Evolutionary conservation across 2,113 vertebrate genomes (phyloP).

Genomic region (Cephalopholis sonnerati): DNA sequence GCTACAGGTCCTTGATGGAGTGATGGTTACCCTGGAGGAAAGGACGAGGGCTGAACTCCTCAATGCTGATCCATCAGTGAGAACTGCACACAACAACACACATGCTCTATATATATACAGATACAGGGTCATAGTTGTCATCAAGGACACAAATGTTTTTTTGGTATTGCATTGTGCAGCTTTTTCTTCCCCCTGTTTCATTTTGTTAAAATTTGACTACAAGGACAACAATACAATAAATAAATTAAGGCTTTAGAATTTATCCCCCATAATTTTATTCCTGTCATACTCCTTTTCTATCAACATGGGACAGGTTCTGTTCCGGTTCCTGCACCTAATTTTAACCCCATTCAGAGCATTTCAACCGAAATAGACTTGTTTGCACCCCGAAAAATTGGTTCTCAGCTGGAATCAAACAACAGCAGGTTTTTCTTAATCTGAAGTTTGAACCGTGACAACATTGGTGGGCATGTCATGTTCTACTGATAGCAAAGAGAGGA

Average conservation of each 20-base stretch:
- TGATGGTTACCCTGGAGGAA: slow-evolving; percentile 85
- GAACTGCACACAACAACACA: slow-evolving; percentile 18
- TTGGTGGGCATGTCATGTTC: too few species aligned
- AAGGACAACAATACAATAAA: not conserved
- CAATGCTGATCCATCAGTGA: slow-evolving; percentile 84
- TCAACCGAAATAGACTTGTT: too few species aligned
- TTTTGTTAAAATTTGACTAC: not conserved
- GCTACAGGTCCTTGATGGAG: slow-evolving; percentile 89
- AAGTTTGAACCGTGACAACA: too few species aligned
- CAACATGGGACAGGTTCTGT: too few species aligned
- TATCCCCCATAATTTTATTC: not conserved
- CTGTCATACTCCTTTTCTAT: too few species aligned
- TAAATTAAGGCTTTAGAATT: not conserved
- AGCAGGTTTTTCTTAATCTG: too few species aligned
- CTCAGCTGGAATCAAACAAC: too few species aligned
- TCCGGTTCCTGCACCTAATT: too few species aligned
- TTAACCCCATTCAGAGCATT: too few species aligned
- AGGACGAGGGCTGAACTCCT: slow-evolving; percentile 86
- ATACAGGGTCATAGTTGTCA: not conserved
- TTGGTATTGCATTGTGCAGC: not conserved
- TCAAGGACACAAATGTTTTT: not conserved
- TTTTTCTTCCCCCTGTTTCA: not conserved
- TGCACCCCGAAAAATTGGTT: too few species aligned
- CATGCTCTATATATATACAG: not conserved
- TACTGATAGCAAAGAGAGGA: too few species aligned